Base-by-base conservation (phyloP, 2,888 invertebrate species). In the Himalopsyche japonica region DNA sequence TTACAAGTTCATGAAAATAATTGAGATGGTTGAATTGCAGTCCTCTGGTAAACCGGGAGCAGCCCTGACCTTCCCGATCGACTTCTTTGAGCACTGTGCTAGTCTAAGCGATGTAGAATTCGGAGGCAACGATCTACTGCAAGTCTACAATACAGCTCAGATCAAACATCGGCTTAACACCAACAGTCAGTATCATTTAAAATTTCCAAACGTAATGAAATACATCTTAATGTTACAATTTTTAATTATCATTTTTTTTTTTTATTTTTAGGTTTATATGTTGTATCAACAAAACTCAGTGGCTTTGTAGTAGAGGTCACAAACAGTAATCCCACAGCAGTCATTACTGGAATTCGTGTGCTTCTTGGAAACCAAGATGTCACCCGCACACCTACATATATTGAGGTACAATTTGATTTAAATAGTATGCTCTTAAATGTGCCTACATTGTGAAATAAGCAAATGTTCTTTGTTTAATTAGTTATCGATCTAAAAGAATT, bases 21-120 rank as follows among this genome's bases (percentile, higher is more conserved):
- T 37, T 37, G 43, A 15, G 15, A 15, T 43, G 3, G 12, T 43
- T 43, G 43, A 43, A 43, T 81, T 84, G 2, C 83, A 92, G 91
- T 89, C 89, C 20, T 89, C 92, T 15, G 94, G 94, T 48, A 94
- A 95, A 88, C 91, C 92, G 0, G 92, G 94, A 1, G 95, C 95
- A 47, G 92, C 94, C 1, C 94, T 97, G 0, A 93, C 95, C 57
- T 98, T 99, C 90, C 98, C 98, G 0, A 96, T 98, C 49, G 99
- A 99, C 90, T 99, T 98, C 93, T 99, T 99, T 90, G 99, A 99
- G 90, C 97, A 98, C 89, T 98, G 98, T 89, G 96, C 96, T 82
- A 94, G 95, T 12, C 95, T 98, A 94, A 96, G 96, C 87, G 98
- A 99, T 88, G 95, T 98, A 0, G 99, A 99, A 90, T 98, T 97